A percentile compares a stretch with the other conserved stretches of the same genome.
These are phyloP conservation scores for Antrozous pallidus DNA, from an alignment of 2,797 vertebrate species.

Conservation along the genomic window DNA sequence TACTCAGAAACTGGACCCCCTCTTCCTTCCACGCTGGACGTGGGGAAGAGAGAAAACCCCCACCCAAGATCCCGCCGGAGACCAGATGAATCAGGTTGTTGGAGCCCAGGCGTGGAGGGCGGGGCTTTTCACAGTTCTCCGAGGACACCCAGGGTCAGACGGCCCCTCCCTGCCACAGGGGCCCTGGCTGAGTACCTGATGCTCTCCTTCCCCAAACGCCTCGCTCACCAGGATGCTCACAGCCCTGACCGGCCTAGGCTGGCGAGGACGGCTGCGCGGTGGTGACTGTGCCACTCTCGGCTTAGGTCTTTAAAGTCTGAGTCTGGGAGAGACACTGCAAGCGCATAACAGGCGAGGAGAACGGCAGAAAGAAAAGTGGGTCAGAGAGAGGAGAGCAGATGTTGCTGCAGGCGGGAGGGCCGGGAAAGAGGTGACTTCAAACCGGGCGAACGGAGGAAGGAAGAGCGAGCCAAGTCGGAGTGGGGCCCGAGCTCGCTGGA, in stretches of 20 bases:
- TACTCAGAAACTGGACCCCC: no score
- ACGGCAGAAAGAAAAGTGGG: slow-evolving; percentile 63
- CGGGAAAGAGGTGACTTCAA: slow-evolving; percentile 68
- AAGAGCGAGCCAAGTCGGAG: slow-evolving; percentile 62
- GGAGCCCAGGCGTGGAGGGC: not conserved
- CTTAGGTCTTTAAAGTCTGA: not conserved
- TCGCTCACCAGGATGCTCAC: accelerated
- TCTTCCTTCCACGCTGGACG: no score
- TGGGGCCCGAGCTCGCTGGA: slow-evolving; percentile 31
- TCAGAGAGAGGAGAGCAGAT: slow-evolving; percentile 71
- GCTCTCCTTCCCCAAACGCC: not conserved
- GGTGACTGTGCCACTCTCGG: not conserved
- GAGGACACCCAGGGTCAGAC: accelerated
- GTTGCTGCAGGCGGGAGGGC: slow-evolving; percentile 71
- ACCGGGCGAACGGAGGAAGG: slow-evolving; percentile 51
- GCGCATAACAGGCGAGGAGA: not conserved
- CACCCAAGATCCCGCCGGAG: not conserved
- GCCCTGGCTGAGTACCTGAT: not conserved
- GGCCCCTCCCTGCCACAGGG: accelerated
- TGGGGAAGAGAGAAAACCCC: no score
- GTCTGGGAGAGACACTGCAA: not conserved
- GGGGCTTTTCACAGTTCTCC: not conserved
- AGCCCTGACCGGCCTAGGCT: no score
- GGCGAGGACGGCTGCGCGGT: not conserved
- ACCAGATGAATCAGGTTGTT: not conserved